Evolutionary conservation across 2,113 vertebrate species (phyloP).

Genomic region (Tupaia chinensis): DNA sequence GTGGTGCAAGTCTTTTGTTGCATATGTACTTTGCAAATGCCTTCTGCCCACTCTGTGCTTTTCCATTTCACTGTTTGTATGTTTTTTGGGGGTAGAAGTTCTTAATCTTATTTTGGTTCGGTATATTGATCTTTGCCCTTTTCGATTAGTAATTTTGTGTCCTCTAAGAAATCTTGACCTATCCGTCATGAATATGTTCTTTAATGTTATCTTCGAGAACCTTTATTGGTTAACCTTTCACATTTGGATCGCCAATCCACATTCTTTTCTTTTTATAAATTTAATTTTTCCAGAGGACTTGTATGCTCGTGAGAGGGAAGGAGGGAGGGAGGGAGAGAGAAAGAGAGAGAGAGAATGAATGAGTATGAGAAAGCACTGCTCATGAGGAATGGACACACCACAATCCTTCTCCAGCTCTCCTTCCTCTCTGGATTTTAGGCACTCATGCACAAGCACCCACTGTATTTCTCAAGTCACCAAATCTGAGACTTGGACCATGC

Average conservation of each 20-base stretch:
- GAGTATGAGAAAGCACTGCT: too few species aligned
- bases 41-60: background rate
- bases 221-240: background rate
- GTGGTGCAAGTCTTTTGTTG: background rate
- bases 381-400: too few species aligned
- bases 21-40: background rate
- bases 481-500: too few species aligned
- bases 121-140: background rate
- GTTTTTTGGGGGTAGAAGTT: background rate
- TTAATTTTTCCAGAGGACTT: too few species aligned
- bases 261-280: too few species aligned
- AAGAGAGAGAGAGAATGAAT: too few species aligned
- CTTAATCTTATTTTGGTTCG: background rate
- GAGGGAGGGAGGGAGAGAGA: too few species aligned
- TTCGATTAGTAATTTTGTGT: background rate
- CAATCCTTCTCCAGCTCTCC: too few species aligned
- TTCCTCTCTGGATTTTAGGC: too few species aligned
- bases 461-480: too few species aligned
- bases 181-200: background rate
- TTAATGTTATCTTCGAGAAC: background rate
- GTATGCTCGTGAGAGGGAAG: too few species aligned
- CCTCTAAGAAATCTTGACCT: background rate
- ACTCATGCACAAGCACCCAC: too few species aligned
- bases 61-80: conserved; percentile 7
- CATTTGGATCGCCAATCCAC: background rate